These are phyloP conservation scores for Anableps anableps DNA, from an alignment of 2,797 vertebrate genomes.

Conservation along the genomic window DNA sequence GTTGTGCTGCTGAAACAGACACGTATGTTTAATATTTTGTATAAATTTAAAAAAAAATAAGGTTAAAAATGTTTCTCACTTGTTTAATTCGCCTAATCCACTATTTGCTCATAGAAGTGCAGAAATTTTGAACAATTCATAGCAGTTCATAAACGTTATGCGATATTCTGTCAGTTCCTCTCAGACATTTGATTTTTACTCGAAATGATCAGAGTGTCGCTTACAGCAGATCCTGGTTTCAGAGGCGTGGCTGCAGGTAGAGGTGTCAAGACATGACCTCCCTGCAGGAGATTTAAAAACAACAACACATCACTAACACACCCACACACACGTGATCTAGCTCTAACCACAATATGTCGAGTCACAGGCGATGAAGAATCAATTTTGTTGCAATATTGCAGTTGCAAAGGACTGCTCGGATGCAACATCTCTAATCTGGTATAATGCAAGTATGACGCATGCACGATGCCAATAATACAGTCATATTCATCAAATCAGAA, in stretches of 20 bases:
- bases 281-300: conserved; percentile 63
- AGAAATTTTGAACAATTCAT: background rate
- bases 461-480: too few species aligned
- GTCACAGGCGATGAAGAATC: background rate
- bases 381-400: too few species aligned
- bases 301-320: background rate
- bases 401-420: too few species aligned
- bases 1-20: too few species aligned
- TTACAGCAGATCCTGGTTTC: conserved; percentile 87
- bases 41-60: too few species aligned
- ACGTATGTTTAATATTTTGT: too few species aligned
- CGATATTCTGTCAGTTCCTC: background rate
- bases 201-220: conserved; percentile 34
- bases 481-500: too few species aligned
- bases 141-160: background rate
- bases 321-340: background rate
- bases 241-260: conserved; percentile 84
- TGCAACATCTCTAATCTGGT: too few species aligned
- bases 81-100: too few species aligned
- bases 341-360: background rate
- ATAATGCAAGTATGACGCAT: too few species aligned
- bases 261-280: conserved; percentile 86
- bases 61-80: too few species aligned
- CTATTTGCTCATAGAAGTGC: too few species aligned
- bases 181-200: background rate